These are phyloP conservation scores for Tetragonula clypearis DNA, from an alignment of 1,140 invertebrate genomes.

Conservation along the genomic window DNA sequence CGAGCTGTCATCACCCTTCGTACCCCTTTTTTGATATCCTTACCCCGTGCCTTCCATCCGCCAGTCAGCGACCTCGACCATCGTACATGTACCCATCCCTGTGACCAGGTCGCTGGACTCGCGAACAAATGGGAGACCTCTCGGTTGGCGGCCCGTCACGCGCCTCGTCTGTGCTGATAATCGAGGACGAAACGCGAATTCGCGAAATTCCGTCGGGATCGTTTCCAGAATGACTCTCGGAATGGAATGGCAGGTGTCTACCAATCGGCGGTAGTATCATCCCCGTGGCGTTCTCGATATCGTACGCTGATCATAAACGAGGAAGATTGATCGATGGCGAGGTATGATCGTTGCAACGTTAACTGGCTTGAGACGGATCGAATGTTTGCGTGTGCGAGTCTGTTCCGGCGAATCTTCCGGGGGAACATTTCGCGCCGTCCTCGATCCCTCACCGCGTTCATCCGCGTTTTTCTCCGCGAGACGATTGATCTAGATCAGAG, in stretches of 20 bases:
- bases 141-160: conserved; percentile 14
- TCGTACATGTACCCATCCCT: conserved; percentile 55
- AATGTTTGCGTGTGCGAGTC: neutral
- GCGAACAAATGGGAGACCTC: conserved; percentile 31
- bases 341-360: neutral
- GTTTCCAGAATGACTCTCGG: neutral
- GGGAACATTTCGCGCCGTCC: neutral
- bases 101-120: conserved; percentile 56
- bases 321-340: neutral
- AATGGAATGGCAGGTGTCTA: neutral
- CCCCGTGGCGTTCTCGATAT: neutral
- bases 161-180: conserved; percentile 12
- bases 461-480: neutral
- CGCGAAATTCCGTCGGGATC: neutral
- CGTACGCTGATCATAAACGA: neutral
- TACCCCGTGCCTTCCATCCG: conserved; percentile 80
- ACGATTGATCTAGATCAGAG: neutral
- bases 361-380: neutral
- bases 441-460: neutral
- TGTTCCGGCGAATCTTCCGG: neutral
- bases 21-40: conserved; percentile 76
- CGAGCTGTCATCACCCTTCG: conserved; percentile 44
- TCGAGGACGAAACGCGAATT: neutral
- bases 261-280: neutral
- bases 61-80: conserved; percentile 69